Evolutionary conservation across 2,888 invertebrate genomes (phyloP).

Genomic region (Iphiclides podalirius): DNA sequence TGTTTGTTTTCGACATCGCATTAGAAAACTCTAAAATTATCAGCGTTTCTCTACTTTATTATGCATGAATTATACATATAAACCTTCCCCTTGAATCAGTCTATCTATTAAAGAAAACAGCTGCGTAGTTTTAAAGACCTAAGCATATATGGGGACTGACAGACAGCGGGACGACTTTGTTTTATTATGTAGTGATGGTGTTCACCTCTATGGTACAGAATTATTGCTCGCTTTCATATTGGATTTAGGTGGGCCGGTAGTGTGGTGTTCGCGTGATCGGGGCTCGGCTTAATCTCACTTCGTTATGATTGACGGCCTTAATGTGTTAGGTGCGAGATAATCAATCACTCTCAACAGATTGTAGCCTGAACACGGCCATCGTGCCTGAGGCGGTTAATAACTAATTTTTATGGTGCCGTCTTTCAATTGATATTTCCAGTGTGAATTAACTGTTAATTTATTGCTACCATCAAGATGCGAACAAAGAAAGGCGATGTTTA

Average conservation of each 20-base stretch:
- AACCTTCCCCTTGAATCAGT: too few relatives aligned
- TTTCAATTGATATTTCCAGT: slow-evolving; percentile 16
- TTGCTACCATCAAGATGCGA: slow-evolving; percentile 12
- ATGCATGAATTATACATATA: too few relatives aligned
- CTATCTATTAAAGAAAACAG: too few relatives aligned
- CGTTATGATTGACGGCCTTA: slow-evolving; percentile 66
- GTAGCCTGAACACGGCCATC: slow-evolving; percentile 49
- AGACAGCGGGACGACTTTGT: too few relatives aligned
- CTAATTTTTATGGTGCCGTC: slow-evolving; percentile 47
- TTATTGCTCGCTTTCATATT: slow-evolving; percentile 58
- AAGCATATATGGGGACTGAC: too few relatives aligned
- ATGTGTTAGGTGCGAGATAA: slow-evolving; percentile 63
- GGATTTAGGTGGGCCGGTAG: slow-evolving; percentile 51
- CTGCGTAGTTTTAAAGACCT: too few relatives aligned
- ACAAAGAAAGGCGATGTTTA: not conserved
- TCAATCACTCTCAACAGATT: slow-evolving; percentile 63
- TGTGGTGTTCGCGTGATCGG: slow-evolving; percentile 51
- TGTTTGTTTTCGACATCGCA: too few relatives aligned
- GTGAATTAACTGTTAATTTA: slow-evolving; percentile 28
- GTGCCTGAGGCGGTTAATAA: slow-evolving; percentile 47
- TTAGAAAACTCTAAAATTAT: too few relatives aligned
- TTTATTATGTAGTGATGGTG: too few relatives aligned
- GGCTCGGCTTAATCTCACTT: slow-evolving; percentile 58
- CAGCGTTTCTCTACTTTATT: too few relatives aligned
- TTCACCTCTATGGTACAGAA: too few relatives aligned